phyloP scores from a whole-genome alignment of 2,113 vertebrate species.

The Polyodon spathula region DNA sequence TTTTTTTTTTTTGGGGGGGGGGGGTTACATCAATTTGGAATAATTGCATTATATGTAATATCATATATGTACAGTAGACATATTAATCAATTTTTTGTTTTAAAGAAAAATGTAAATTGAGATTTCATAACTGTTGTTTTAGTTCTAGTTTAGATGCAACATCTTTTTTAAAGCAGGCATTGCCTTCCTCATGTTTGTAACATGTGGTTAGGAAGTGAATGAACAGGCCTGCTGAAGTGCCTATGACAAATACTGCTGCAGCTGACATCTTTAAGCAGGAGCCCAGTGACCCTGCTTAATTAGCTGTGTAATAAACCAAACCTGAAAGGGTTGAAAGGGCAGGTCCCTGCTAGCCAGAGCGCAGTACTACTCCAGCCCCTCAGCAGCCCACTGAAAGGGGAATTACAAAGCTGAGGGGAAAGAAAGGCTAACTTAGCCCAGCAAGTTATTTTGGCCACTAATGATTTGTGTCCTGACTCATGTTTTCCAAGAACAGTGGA shows the following conservation, averaged over 20 bases:
- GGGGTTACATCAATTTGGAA: no score
- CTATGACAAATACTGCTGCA: slow-evolving; percentile 37
- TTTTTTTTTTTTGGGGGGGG: no score
- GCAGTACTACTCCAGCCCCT: slow-evolving; percentile 40
- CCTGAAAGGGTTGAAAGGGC: slow-evolving; percentile 47
- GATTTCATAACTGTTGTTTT: no score
- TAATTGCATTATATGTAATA: no score
- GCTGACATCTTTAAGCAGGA: slow-evolving; percentile 41
- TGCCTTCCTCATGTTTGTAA: slow-evolving; percentile 1
- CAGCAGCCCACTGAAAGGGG: slow-evolving; percentile 25
- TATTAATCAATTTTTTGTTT: no score
- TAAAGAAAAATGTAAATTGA: no score
- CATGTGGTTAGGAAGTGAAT: slow-evolving; percentile 28
- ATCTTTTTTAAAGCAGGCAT: no score
- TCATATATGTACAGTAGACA: no score
- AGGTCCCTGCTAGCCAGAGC: slow-evolving; percentile 48
- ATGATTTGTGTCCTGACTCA: slow-evolving; percentile 28
- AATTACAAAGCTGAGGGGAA: slow-evolving; percentile 11
- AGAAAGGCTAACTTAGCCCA: slow-evolving; percentile 23
- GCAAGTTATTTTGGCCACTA: slow-evolving; percentile 27
- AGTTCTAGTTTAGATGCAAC: no score
- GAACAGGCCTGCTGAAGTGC: slow-evolving; percentile 35
- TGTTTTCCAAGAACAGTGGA: not conserved
- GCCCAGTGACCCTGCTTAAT: slow-evolving; percentile 53
- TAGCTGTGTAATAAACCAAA: slow-evolving; percentile 61